phyloP scores from a whole-genome alignment of 1,140 invertebrate genomes.

The Drosophila tsacasi region DNA sequence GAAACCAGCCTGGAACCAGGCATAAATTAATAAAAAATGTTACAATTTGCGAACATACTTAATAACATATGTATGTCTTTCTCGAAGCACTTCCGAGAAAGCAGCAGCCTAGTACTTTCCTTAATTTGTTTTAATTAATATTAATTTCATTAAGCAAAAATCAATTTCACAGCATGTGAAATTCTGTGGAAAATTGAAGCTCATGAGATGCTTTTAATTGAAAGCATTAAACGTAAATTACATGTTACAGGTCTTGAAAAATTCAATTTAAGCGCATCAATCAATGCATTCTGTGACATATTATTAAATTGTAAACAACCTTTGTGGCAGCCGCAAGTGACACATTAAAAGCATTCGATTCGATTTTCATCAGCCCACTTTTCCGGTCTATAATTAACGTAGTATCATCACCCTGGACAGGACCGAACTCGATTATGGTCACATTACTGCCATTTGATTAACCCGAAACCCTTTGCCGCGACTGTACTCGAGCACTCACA shows the following conservation, averaged over 20 bases:
- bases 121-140: conserved; percentile 35
- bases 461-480: conserved; percentile 11
- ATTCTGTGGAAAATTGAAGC: conserved; percentile 16
- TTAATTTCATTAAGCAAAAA: conserved; percentile 6
- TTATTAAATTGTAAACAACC: conserved; percentile 29
- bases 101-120: neutral
- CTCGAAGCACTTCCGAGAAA: neutral
- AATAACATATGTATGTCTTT: neutral
- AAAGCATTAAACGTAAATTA: conserved; percentile 14
- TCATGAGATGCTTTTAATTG: conserved; percentile 25
- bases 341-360: conserved; percentile 12
- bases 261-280: conserved; percentile 37
- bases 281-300: conserved; percentile 20
- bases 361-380: conserved; percentile 30
- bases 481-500: neutral
- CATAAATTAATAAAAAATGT: neutral
- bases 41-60: neutral
- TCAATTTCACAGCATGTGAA: conserved; percentile 7
- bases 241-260: conserved; percentile 11
- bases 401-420: conserved; percentile 2
- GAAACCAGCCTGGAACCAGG: neutral
- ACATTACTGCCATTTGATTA: conserved; percentile 40
- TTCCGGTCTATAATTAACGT: conserved; percentile 45
- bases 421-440: conserved; percentile 41
- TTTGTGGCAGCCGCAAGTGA: conserved; percentile 10